Conservation (phyloP, 2,888 invertebrate genomes). For the Trachelus tabidus region DNA sequence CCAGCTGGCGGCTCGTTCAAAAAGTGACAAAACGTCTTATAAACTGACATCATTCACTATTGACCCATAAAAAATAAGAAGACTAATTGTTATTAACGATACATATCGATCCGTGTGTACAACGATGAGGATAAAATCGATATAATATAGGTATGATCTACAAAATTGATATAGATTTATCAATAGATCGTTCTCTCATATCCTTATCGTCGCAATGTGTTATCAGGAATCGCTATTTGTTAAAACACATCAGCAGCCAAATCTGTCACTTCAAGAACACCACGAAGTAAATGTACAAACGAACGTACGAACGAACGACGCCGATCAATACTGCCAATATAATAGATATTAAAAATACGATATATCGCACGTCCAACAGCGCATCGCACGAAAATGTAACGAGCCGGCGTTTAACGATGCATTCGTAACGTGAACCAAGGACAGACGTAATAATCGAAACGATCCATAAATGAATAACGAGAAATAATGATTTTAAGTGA, state of each 20-base stretch:
- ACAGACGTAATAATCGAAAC: conserved; percentile 21
- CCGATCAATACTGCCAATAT: conserved; percentile 22
- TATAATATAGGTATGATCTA: neutral
- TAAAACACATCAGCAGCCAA: neutral
- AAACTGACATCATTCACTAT: neutral
- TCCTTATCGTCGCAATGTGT: neutral
- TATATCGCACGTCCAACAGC: conserved; percentile 48
- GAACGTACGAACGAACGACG: conserved; percentile 13
- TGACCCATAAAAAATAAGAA: neutral
- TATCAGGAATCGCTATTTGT: neutral
- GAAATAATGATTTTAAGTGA: conserved; percentile 12
- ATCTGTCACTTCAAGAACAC: neutral
- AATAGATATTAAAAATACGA: conserved; percentile 22
- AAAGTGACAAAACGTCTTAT: conserved; percentile 5
- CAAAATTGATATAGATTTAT: neutral
- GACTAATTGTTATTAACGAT: neutral
- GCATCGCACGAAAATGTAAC: conserved; percentile 37
- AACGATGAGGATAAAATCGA: neutral
- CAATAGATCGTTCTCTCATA: neutral
- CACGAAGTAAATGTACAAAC: neutral
- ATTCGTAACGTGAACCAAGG: conserved; percentile 37
- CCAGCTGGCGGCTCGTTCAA: conserved; percentile 10
- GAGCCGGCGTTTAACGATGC: conserved; percentile 41
- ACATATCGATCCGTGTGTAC: neutral
- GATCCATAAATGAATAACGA: conserved; percentile 7